Evolutionary conservation across 2,113 vertebrate genomes (phyloP).

Genomic region (Nestor notabilis): DNA sequence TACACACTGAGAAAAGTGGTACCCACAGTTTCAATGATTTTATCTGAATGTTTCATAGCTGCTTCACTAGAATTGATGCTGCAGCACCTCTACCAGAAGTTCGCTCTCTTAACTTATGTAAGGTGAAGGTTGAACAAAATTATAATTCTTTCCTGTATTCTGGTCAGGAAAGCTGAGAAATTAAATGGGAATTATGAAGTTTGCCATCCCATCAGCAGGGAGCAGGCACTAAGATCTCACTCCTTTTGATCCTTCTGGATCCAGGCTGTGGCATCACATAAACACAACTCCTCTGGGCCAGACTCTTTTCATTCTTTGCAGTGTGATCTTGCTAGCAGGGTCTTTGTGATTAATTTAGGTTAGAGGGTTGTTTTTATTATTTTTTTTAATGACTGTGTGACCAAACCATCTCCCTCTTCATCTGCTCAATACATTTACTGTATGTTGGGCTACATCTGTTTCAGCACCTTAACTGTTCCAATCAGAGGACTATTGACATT

Average conservation of each 20-base stretch:
- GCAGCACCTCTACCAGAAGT: neutral
- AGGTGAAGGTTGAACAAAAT: neutral
- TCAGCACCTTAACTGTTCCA: conserved; percentile 31
- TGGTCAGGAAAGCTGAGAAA: neutral
- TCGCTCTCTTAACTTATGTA: neutral
- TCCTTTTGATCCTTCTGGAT: neutral
- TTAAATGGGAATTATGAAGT: neutral
- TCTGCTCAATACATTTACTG: neutral
- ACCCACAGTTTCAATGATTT: neutral
- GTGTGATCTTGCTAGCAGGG: neutral
- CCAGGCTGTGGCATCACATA: neutral
- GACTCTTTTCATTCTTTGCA: neutral
- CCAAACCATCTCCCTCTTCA: neutral
- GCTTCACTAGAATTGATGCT: neutral
- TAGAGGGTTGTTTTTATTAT: neutral
- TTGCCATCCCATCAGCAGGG: neutral
- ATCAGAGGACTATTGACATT: conserved; percentile 39
- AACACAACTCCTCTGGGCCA: accelerated
- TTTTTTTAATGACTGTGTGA: neutral
- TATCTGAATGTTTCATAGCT: neutral
- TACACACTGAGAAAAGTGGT: neutral
- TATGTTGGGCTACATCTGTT: conserved; percentile 16
- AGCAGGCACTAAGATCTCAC: neutral
- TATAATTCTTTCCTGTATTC: neutral
- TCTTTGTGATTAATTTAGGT: neutral